phyloP scores from a whole-genome alignment of 2,888 invertebrate species.

The Cryptops parisi region DNA sequence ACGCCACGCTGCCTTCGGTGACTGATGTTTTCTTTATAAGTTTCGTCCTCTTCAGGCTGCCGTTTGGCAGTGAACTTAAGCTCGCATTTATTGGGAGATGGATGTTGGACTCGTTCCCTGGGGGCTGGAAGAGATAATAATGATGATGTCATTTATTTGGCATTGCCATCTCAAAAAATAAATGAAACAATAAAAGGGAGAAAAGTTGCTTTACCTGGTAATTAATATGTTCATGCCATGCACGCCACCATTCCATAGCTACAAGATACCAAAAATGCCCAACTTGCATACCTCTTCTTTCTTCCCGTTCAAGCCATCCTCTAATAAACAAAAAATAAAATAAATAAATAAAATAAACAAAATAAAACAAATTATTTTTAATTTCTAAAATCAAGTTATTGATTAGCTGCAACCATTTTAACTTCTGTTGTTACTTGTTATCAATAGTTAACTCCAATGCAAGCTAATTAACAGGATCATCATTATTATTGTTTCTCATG shows the following conservation, averaged over 20 bases:
- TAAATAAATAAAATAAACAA: constrained; percentile 6
- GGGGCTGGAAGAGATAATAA: no score
- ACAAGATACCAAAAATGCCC: constrained; percentile 85
- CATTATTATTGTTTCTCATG: no score
- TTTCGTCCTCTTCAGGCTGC: constrained; percentile 21
- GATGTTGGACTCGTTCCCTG: no score
- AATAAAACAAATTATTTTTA: neutral
- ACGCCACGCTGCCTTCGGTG: constrained; percentile 20
- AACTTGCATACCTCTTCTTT: constrained; percentile 53
- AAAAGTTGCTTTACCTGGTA: no score
- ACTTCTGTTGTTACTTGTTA: no score
- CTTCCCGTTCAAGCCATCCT: constrained; percentile 68
- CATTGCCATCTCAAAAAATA: no score
- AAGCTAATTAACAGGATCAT: no score
- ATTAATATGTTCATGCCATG: constrained; percentile 57
- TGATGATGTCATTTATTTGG: no score
- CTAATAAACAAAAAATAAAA: no score
- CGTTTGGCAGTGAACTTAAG: constrained; percentile 11
- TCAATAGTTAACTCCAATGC: no score
- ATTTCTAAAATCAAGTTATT: neutral
- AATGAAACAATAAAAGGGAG: no score
- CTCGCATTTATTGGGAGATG: no score
- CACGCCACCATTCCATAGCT: constrained; percentile 70
- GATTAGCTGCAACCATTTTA: neutral
- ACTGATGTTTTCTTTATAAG: constrained; percentile 18